These are phyloP conservation scores for Sitta europaea DNA, from an alignment of 2,113 vertebrate genomes.

Conservation along the genomic window DNA sequence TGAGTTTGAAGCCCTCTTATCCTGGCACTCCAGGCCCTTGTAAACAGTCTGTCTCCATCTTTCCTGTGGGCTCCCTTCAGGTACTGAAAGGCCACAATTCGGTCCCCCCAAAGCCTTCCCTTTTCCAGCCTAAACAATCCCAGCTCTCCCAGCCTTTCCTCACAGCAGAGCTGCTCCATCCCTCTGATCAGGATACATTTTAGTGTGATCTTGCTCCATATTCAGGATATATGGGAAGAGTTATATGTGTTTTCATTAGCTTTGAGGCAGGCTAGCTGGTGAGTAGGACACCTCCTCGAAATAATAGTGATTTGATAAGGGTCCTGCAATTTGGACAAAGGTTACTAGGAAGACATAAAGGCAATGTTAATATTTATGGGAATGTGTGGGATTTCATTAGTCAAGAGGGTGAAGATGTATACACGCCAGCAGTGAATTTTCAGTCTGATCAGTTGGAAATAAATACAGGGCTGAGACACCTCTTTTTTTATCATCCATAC, in stretches of 20 bases:
- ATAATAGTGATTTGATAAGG: background rate
- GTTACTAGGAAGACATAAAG: background rate
- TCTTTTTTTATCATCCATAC: background rate
- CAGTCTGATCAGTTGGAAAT: background rate
- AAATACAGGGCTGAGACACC: background rate
- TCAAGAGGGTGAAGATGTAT: background rate
- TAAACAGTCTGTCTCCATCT: background rate
- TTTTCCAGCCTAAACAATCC: fast-evolving
- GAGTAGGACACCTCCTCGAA: fast-evolving
- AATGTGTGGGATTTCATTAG: background rate
- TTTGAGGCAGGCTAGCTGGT: background rate
- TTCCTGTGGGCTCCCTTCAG: fast-evolving
- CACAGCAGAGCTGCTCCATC: background rate
- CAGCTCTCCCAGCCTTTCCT: background rate
- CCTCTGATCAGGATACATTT: background rate
- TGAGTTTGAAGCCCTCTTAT: background rate
- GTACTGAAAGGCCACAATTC: fast-evolving
- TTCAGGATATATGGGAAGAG: background rate
- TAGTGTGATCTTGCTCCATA: background rate
- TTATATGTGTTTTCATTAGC: background rate
- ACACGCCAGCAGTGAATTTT: background rate
- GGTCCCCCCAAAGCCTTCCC: fast-evolving
- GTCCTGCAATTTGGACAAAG: background rate
- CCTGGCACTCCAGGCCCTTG: background rate
- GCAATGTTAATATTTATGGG: background rate